These are phyloP conservation scores for Caretta caretta DNA, from an alignment of 2,113 vertebrate species.

Conservation along the genomic window DNA sequence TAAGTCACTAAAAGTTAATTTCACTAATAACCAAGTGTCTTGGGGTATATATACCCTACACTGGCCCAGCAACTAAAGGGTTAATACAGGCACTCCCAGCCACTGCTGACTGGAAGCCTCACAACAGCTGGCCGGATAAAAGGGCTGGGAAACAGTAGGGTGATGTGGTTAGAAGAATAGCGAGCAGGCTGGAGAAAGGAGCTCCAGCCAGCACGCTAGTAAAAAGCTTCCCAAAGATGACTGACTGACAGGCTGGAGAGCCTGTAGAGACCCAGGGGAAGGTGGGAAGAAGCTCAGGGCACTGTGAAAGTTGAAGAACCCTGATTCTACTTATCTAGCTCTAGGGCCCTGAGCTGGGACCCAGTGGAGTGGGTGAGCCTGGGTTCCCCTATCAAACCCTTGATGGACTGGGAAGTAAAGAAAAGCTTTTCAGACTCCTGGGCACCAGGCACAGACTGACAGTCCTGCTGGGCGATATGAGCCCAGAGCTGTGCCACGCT, in stretches of 20 bases:
- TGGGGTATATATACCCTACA: neutral
- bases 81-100: neutral
- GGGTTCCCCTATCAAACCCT: neutral
- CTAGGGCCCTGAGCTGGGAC: neutral
- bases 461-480: too few species aligned
- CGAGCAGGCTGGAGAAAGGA: neutral
- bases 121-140: neutral
- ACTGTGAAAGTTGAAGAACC: neutral
- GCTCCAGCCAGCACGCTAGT: neutral
- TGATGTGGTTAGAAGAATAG: too few species aligned
- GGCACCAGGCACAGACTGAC: too few species aligned
- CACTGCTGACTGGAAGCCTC: neutral
- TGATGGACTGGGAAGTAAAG: neutral
- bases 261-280: neutral
- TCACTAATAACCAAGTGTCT: neutral
- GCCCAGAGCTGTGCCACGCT: too few species aligned
- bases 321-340: neutral
- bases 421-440: too few species aligned
- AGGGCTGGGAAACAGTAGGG: too few species aligned
- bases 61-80: neutral
- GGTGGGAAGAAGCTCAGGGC: neutral
- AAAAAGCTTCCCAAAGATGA: neutral
- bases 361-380: neutral
- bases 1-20: conserved; percentile 31
- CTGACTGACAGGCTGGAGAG: neutral